A percentile compares a stretch with the other conserved stretches of the same genome.
Evolutionary conservation across 1,140 invertebrate genomes (phyloP).

Genomic region (Lordiphosa mommai): DNA sequence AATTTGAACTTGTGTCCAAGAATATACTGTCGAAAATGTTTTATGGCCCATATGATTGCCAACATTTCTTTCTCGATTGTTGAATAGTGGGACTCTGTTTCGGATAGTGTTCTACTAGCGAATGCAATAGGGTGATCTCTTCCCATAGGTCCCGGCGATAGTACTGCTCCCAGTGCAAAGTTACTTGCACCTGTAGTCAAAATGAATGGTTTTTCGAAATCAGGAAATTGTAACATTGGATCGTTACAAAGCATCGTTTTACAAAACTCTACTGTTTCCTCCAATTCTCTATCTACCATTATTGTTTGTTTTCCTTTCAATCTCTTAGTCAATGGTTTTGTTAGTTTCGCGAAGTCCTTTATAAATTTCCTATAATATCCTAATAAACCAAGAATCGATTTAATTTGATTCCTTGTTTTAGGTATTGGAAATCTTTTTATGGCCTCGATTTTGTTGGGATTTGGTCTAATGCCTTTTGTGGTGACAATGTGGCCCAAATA

Average conservation of each 20-base stretch:
- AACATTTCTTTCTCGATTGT: too few relatives aligned
- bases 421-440: neutral
- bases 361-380: too few relatives aligned
- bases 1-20: too few relatives aligned
- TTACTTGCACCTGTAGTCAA: slow-evolving; percentile 51
- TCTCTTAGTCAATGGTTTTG: slow-evolving; percentile 9
- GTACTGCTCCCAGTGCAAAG: slow-evolving; percentile 50
- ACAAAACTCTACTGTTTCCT: slow-evolving; percentile 3
- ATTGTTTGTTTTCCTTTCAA: slow-evolving; percentile 1
- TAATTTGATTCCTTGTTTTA: neutral
- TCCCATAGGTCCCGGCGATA: too few relatives aligned
- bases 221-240: slow-evolving; percentile 37
- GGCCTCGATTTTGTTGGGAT: too few relatives aligned
- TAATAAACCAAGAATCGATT: neutral
- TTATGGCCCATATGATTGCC: too few relatives aligned
- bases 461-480: too few relatives aligned
- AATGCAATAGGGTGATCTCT: slow-evolving; percentile 73
- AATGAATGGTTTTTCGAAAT: slow-evolving; percentile 40
- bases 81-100: too few relatives aligned
- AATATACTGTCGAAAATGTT: too few relatives aligned
- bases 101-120: too few relatives aligned
- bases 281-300: neutral
- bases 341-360: slow-evolving; percentile 5
- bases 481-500: too few relatives aligned
- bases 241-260: slow-evolving; percentile 7